Evolutionary conservation across 2,113 vertebrate species (phyloP).

Genomic region (Budorcas taxicolor): DNA sequence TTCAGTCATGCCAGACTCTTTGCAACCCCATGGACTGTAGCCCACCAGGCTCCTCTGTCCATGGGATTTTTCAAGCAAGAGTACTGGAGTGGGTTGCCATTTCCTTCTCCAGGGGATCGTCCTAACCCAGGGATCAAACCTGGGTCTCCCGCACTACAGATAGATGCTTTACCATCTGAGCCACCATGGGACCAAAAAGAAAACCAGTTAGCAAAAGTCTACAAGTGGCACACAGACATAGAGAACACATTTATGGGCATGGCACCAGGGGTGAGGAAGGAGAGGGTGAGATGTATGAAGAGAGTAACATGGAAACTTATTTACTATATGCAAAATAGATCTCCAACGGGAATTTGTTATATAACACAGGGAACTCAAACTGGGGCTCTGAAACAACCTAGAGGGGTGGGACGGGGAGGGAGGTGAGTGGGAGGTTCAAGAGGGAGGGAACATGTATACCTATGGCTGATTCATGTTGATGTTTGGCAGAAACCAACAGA

Average conservation of each 20-base stretch:
- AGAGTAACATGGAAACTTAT: not conserved
- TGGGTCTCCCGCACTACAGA: not conserved
- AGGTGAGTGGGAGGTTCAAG: not conserved
- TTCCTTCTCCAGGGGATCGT: not conserved
- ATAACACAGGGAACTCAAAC: not conserved
- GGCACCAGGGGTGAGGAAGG: not conserved
- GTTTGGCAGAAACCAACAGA: not conserved
- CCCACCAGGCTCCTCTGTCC: not conserved
- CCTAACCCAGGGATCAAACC: not conserved
- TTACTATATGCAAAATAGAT: not conserved
- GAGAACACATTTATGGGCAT: not conserved
- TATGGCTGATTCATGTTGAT: not conserved
- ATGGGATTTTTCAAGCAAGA: not conserved
- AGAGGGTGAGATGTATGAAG: not conserved
- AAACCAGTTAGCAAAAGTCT: not conserved
- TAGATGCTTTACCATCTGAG: not conserved
- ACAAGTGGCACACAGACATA: not conserved
- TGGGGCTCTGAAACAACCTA: not conserved
- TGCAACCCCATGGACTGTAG: not conserved
- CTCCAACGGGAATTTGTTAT: not conserved
- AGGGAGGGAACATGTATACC: not conserved
- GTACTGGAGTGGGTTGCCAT: not conserved
- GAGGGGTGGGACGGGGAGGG: not conserved
- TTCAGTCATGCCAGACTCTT: not conserved
- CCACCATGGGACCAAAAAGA: not conserved